A percentile compares a stretch with the other conserved stretches of the same genome.
Evolutionary conservation across 2,113 vertebrate species (phyloP).

Genomic region (Seriola quinqueradiata): DNA sequence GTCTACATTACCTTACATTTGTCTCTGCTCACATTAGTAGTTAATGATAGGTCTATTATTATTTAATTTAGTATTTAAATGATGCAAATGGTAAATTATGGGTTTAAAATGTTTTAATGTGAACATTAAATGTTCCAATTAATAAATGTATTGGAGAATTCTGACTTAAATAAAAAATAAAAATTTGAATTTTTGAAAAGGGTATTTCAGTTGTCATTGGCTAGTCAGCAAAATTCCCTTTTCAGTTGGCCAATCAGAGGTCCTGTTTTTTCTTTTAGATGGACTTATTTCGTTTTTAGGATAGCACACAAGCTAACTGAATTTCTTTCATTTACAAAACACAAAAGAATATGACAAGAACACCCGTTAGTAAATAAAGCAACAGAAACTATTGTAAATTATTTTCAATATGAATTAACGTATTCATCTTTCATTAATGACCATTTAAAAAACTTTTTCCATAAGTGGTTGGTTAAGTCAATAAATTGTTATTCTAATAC

Average conservation of each 20-base stretch:
- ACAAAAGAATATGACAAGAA: background rate
- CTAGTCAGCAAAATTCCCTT: background rate
- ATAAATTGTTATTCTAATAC: background rate
- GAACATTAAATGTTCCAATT: conserved; percentile 3
- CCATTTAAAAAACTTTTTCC: background rate
- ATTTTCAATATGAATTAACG: background rate
- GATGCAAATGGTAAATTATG: conserved; percentile 19
- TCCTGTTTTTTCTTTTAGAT: too few species aligned
- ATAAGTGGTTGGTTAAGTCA: too few species aligned
- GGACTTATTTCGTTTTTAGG: background rate
- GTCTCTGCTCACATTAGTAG: background rate
- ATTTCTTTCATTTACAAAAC: background rate
- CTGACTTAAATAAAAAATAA: background rate
- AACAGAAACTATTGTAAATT: background rate
- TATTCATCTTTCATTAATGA: background rate
- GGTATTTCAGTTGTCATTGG: background rate
- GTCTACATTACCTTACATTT: background rate
- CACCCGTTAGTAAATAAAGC: background rate
- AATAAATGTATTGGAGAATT: conserved; percentile 26
- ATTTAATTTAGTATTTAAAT: conserved; percentile 13
- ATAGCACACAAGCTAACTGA: too few species aligned
- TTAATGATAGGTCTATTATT: background rate
- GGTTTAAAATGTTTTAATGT: conserved; percentile 11
- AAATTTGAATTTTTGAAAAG: conserved; percentile 23
- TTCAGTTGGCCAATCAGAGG: background rate